A percentile compares a stretch with the other conserved stretches of the same genome.
These are phyloP conservation scores for Phylloscopus trochiloides DNA, from an alignment of 2,113 vertebrate genomes.

Conservation along the genomic window DNA sequence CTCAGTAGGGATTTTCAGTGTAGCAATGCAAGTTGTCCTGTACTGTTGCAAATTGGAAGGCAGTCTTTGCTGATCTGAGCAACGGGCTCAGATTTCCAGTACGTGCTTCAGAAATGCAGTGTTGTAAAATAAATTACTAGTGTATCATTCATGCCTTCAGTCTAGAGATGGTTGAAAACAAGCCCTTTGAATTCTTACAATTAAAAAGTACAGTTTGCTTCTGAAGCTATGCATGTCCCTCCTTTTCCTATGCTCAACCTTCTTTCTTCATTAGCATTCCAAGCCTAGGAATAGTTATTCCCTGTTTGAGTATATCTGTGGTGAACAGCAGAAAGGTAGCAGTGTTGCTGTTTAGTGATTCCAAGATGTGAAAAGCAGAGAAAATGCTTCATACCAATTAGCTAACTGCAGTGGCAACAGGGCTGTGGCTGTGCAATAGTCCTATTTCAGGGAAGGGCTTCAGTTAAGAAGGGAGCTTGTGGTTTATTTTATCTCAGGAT, in stretches of 20 bases:
- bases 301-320: background rate
- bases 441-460: background rate
- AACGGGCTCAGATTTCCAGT: background rate
- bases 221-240: background rate
- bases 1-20: background rate
- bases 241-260: background rate
- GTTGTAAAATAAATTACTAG: background rate
- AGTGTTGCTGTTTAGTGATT: background rate
- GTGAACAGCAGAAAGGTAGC: background rate
- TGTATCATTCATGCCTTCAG: background rate
- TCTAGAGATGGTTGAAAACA: background rate
- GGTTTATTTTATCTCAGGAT: background rate
- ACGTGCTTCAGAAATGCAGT: background rate
- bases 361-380: background rate
- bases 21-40: background rate
- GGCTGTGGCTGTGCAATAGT: background rate
- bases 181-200: background rate
- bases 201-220: background rate
- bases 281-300: background rate
- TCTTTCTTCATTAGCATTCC: constrained; percentile 27
- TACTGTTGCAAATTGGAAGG: background rate
- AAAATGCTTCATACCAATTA: background rate
- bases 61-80: constrained; percentile 4
- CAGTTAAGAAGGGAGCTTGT: background rate
- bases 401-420: background rate